These are phyloP conservation scores for Menidia beryllina DNA, from an alignment of 2,113 vertebrate genomes.

Conservation along the genomic window DNA sequence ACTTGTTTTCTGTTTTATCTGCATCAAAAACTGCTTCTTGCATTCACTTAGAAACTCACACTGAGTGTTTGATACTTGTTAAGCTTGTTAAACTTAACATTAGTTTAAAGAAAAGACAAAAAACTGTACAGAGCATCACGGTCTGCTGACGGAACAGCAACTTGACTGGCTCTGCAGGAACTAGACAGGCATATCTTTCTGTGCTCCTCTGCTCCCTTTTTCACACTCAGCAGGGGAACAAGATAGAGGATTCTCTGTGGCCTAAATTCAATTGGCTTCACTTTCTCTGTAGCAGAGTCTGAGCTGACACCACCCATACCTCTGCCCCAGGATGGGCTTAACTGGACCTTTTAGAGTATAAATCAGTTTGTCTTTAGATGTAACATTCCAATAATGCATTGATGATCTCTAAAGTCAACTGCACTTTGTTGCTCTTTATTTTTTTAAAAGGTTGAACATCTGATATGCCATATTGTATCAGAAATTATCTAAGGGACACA, in stretches of 20 bases:
- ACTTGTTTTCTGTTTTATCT: background rate
- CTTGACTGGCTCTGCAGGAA: conserved; percentile 38
- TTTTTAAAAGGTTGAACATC: too few species aligned
- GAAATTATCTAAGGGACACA: too few species aligned
- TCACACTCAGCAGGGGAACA: conserved; percentile 39
- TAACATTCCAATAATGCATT: background rate
- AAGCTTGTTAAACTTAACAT: conserved; percentile 19
- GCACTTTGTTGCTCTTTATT: too few species aligned
- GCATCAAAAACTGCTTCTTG: conserved; percentile 2
- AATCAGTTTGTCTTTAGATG: conserved; percentile 18
- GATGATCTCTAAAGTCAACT: background rate
- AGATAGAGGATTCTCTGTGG: conserved; percentile 39
- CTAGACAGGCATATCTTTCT: conserved; percentile 43
- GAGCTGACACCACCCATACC: conserved; percentile 26
- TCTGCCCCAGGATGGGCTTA: conserved; percentile 16
- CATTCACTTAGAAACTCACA: conserved; percentile 2
- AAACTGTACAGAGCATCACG: conserved; percentile 2
- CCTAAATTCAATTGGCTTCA: conserved; percentile 59
- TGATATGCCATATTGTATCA: too few species aligned
- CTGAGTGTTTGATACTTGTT: conserved; percentile 8
- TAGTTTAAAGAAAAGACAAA: background rate
- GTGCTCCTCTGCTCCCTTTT: conserved; percentile 44
- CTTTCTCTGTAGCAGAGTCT: conserved; percentile 35
- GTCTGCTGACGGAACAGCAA: conserved; percentile 29
- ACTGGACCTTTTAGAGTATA: conserved; percentile 29